Evolutionary conservation across 2,797 vertebrate species (phyloP).

Genomic region (Sebastes kiyomatsui): DNA sequence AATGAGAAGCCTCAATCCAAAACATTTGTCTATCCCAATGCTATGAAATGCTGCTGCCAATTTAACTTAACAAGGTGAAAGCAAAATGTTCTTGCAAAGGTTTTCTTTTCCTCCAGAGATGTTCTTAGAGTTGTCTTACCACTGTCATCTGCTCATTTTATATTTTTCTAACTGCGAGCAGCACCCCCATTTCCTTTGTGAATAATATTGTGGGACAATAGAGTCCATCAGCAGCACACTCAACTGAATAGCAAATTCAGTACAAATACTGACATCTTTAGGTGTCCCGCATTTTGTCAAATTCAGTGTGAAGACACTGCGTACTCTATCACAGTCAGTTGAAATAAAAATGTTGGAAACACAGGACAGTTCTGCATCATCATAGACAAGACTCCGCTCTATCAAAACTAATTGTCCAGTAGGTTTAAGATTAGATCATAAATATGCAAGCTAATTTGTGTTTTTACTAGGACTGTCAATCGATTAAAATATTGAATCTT

Average conservation of each 20-base stretch:
- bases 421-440: not conserved
- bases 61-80: not conserved
- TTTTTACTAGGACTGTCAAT: not conserved
- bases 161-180: not conserved
- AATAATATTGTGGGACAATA: not conserved
- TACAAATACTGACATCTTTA: not conserved
- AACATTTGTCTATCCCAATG: not conserved
- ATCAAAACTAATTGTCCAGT: not conserved
- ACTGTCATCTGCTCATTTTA: not conserved
- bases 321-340: not conserved
- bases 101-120: not conserved
- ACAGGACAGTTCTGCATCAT: not conserved
- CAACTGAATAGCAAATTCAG: slow-evolving; percentile 1
- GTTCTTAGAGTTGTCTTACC: not conserved
- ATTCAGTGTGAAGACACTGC: not conserved
- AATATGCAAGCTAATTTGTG: not conserved
- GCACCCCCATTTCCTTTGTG: not conserved
- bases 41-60: not conserved
- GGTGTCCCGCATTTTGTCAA: not conserved
- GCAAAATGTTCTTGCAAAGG: not conserved
- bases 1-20: not conserved
- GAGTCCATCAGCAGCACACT: slow-evolving; percentile 1
- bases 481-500: too few relatives aligned
- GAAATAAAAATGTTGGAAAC: not conserved
- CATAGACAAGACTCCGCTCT: not conserved